Evolutionary conservation across 2,113 vertebrate genomes (phyloP).

Genomic region (Antigone vipio): DNA sequence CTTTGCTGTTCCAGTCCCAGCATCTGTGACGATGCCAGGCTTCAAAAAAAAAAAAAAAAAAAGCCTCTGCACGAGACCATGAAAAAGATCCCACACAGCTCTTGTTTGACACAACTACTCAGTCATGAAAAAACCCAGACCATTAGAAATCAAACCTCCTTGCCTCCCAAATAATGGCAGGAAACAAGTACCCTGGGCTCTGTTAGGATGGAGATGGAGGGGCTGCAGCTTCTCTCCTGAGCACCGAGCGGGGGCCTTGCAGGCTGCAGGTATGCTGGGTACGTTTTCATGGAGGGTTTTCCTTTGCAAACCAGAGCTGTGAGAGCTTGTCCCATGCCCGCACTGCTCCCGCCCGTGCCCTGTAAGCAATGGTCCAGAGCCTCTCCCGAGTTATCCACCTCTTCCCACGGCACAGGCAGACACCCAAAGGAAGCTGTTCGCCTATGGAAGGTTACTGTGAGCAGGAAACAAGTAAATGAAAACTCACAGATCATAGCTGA

Average conservation of each 20-base stretch:
- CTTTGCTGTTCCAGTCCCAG: neutral
- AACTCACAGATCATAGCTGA: neutral
- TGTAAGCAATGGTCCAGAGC: fast-evolving
- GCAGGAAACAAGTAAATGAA: neutral
- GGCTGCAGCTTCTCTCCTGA: neutral
- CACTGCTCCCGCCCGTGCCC: fast-evolving
- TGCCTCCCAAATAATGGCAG: neutral
- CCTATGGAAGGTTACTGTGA: fast-evolving
- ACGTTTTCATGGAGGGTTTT: neutral
- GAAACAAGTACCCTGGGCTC: neutral
- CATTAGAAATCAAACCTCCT: neutral
- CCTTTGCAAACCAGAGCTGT: neutral
- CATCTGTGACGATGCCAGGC: neutral
- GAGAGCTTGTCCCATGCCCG: neutral
- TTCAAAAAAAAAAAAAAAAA: neutral
- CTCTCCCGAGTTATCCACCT: fast-evolving
- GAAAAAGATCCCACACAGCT: neutral
- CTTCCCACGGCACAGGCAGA: fast-evolving
- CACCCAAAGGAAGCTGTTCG: neutral
- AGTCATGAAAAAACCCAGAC: neutral
- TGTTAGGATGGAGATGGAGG: fast-evolving
- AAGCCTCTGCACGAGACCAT: neutral
- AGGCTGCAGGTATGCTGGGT: neutral
- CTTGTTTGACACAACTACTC: neutral
- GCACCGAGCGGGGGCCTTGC: neutral